Base-by-base conservation (phyloP, 2,113 vertebrate genomes). In the Sinosuthora webbiana region DNA sequence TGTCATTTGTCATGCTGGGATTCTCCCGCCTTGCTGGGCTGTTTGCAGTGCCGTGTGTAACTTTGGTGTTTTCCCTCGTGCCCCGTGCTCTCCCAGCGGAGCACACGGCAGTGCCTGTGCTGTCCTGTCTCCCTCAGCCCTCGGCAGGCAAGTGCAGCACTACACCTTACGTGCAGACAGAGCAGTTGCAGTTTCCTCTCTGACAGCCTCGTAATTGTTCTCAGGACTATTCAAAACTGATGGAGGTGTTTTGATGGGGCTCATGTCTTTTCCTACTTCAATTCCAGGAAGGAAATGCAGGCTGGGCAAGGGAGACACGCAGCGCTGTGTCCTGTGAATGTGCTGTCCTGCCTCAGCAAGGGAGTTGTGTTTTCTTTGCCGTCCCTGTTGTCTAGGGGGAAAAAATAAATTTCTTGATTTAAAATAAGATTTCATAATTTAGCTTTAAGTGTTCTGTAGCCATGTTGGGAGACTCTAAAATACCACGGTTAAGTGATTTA, bases 1-100 rank as follows among this genome's bases (percentile, higher is more conserved):
- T n/a, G 1, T 3, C 0, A 0, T 23, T 27, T 20, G 25, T 14
- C 42, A 0, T 9, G 0, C 62, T 10, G 2, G 11, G 10, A 3
- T 7, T 25, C 20, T 82, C 19, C 25, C 19, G 55, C 5, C 30
- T 49, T 18, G 15, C 28, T 50, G 68, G 14, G 0, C 21, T 35
- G 14, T 37, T 52, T 6, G 11, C 37, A 16, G 7, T 2, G 41
- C 3, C 18, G 24, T 9, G 28, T 56, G 47, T 68, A 23, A 35
- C 21, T 18, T 9, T 12, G 0, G 0, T 6, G 44, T 63, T 64
- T 44, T 35, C 73, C 27, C 13, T 47, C 27, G 0, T 20, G 70
- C 33, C 27, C 24, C 0, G 0, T 12, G 42, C 25, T n/a, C 9
- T 53, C 31, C 52, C 6, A 21, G 7, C 2, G 22, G 37, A 55